Conservation (phyloP, 1,140 invertebrate genomes). For the Lucilia sericata region DNA sequence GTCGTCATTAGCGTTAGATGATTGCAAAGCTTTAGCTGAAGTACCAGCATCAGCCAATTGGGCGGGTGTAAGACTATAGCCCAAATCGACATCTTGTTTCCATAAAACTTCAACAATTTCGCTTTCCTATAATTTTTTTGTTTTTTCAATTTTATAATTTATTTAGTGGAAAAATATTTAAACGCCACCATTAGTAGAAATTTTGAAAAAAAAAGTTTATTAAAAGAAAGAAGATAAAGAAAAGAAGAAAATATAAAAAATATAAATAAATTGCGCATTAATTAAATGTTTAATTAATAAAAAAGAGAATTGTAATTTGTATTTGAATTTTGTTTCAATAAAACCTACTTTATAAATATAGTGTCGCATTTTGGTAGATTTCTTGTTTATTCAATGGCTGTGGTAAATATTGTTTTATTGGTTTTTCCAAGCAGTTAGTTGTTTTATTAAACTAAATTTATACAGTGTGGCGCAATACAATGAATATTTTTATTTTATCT, state of each 20-base stretch:
- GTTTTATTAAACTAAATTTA: background rate
- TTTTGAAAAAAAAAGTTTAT: background rate
- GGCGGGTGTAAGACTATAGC: conserved; percentile 76
- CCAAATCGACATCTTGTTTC: conserved; percentile 94
- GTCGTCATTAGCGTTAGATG: conserved; percentile 43
- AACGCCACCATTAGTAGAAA: background rate
- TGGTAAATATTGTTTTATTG: too few relatives aligned
- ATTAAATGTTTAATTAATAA: background rate
- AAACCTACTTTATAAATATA: conserved; percentile 46
- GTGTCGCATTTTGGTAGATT: conserved; percentile 22
- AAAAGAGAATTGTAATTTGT: conserved; percentile 34
- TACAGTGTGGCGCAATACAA: background rate
- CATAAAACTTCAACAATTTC: conserved; percentile 92
- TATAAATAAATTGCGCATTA: background rate
- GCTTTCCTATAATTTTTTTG: conserved; percentile 80
- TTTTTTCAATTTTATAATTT: background rate
- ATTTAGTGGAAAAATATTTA: background rate
- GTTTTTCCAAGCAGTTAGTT: too few relatives aligned
- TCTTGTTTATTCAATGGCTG: too few relatives aligned
- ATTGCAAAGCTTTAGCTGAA: conserved; percentile 47
- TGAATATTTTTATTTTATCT: too few relatives aligned
- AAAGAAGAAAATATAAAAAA: conserved; percentile 22
- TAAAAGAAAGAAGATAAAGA: background rate
- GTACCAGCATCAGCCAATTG: conserved; percentile 57
- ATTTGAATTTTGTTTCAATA: background rate